Base-by-base conservation (phyloP, 2,888 invertebrate genomes). In the Miltochrista miniata region DNA sequence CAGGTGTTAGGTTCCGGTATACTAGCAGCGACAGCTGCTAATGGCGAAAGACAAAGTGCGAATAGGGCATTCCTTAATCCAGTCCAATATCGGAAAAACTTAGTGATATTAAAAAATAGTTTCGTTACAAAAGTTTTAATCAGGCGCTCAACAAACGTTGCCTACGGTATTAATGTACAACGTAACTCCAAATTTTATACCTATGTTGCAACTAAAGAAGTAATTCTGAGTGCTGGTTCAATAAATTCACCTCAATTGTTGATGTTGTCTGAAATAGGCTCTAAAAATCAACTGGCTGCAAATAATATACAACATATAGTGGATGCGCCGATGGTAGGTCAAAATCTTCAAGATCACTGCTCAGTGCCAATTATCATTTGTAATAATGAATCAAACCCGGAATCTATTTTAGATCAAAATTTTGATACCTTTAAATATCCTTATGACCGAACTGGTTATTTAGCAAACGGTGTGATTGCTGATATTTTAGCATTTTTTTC, bases 331-430 rank as follows among this genome's bases (percentile, higher is more conserved):
- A 88, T 79, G 1, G 93, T 93, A 0, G 93, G 93, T 0, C 66
- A 81, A 49, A 92, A 93, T 69, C 79, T 93, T 10, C 91, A 92
- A 62, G 93, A 93, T 57, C 93, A 93, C 62, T 65, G 81, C 9
- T 70, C 73, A 18, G 64, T 85, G 15, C 90, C 88, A 11, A 47
- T 92, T 0, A 73, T 79, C 0, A 64, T 92, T 13, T 82, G 66
- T 42, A 83, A 73, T 2, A 66, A 80, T 51, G 64, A 74, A 43
- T 75, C 90, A 7, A 59, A 61, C 7, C 67, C 61, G 13, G 71
- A 77, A 49, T 58, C 71, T 34, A 64, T 70, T 0, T 57, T 64
- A 0, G 70, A 80, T 11, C 37, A 54, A 29, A 46, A 79, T 7
- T 78, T 85, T 9, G 85, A 88, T 31, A 54, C 81, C 0, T 74